A percentile compares a stretch with the other conserved stretches of the same genome.
Conservation (phyloP, 2,113 vertebrate species). For the Nesogale talazaci region DNA sequence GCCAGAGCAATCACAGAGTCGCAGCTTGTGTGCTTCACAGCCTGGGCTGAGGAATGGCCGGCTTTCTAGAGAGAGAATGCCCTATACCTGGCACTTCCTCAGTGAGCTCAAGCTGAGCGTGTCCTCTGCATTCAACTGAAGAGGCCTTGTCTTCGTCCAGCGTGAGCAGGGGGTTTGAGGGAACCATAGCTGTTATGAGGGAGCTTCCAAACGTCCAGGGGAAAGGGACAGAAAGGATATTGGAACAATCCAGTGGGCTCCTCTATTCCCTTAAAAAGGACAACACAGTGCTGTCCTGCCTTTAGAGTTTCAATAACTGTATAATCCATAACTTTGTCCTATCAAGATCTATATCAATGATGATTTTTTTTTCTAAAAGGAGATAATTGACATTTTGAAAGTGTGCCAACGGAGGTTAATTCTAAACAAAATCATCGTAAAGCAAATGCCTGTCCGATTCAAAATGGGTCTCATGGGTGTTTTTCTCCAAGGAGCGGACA, state of each 20-base stretch:
- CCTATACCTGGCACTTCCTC: conserved; percentile 59
- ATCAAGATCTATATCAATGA: too few relatives aligned
- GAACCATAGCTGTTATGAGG: neutral
- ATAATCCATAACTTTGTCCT: too few relatives aligned
- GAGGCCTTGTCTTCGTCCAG: conserved; percentile 26
- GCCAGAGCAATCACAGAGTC: conserved; percentile 4
- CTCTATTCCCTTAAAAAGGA: neutral
- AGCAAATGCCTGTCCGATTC: neutral
- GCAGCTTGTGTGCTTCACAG: conserved; percentile 7
- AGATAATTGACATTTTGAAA: neutral
- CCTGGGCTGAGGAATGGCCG: conserved; percentile 78
- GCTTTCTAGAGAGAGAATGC: conserved; percentile 31
- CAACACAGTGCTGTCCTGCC: neutral
- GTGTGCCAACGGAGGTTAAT: neutral
- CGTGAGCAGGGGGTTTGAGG: neutral
- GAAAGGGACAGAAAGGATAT: neutral
- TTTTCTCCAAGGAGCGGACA: neutral
- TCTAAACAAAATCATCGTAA: neutral
- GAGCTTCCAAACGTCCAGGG: too few relatives aligned
- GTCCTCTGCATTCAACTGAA: neutral
- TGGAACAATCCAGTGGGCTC: neutral
- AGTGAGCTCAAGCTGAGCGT: conserved; percentile 69
- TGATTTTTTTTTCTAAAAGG: conserved; percentile 27
- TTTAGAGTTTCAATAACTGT: neutral
- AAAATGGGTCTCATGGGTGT: neutral